Evolutionary conservation across 2,888 invertebrate genomes (phyloP), one percentile per base, ranked within the genome.

Genomic region (Polylopha cassiicola): DNA sequence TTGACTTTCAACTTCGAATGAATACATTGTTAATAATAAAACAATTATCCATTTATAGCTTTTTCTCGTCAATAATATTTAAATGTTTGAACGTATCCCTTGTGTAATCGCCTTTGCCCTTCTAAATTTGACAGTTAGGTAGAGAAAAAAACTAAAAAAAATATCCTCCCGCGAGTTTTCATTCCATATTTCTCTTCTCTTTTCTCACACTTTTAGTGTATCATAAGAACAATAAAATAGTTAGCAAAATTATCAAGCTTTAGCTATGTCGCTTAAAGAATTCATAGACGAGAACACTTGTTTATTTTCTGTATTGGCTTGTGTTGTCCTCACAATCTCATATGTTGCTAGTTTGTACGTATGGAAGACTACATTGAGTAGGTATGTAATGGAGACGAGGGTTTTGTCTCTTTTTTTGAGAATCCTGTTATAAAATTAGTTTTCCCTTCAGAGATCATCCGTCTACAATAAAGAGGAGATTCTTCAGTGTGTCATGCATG

Each of bases 291-390:
- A 61, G 36, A 63, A 69, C 43, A 58, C 55, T 56, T 90, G 91
- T 65, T 61, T 87, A 50, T 82, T 87, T 58, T 90, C 93, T 33
- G 86, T 93, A 57, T 73, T 90, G 48, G 89, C 94, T 52, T 95
- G 95, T 80, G 84, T 95, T 51, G 78, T 91, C 45, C 87, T 96
- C 58, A 92, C 95, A 6, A 73, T 92, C 50, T 84, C 91, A 20
- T 97, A 94, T 85, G 94, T 97, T 49, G 92, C 91, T 41, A 96
- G 96, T 78, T 88, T 97, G 43, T 95, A 97, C 73, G 89, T 97
- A 34, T 96, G 96, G 95, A 91, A 89, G 58, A 89, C 90, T 41
- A 89, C 90, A 59, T 87, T 91, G 58, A 88, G 88, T 87, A 93
- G 93, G 93, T 92, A 88, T 65, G 28, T 34, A 14, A 15, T 10